Conservation (phyloP, 2,888 invertebrate species). For the Dicyrtomina minuta region DNA sequence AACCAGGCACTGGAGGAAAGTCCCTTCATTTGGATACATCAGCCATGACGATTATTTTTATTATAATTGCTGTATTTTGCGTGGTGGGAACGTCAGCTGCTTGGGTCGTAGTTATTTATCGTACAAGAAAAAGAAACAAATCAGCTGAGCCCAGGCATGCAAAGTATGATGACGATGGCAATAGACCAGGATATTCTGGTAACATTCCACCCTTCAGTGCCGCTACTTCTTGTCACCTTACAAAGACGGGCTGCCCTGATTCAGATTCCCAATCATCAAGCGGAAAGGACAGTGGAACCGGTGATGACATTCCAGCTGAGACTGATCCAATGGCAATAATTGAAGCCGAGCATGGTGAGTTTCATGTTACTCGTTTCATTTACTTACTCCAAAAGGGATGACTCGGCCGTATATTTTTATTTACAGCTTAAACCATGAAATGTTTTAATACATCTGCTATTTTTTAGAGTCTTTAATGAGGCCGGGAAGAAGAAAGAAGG, state of each 20-base stretch:
- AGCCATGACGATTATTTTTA: constrained; percentile 80
- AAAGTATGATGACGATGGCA: constrained; percentile 22
- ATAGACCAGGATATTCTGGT: constrained; percentile 19
- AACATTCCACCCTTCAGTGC: constrained; percentile 9
- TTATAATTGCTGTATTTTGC: constrained; percentile 86
- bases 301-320: constrained; percentile 61
- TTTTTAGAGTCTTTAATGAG: constrained; percentile 44
- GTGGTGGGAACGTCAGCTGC: constrained; percentile 86
- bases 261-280: constrained; percentile 68
- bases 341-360: constrained; percentile 46
- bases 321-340: constrained; percentile 42
- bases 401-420: too few relatives aligned
- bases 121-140: constrained; percentile 62
- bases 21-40: constrained; percentile 62
- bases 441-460: too few relatives aligned
- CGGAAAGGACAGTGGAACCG: constrained; percentile 78
- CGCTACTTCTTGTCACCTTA: constrained; percentile 6
- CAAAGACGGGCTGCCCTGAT: constrained; percentile 37
- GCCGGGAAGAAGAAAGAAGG: constrained; percentile 36
- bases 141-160: constrained; percentile 2
- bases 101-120: constrained; percentile 89
- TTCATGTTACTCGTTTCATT: too few relatives aligned
- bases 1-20: constrained; percentile 60
- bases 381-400: too few relatives aligned
- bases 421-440: too few relatives aligned